These are phyloP conservation scores for Calliphora vicina DNA, from an alignment of 1,140 invertebrate species.

Conservation along the genomic window DNA sequence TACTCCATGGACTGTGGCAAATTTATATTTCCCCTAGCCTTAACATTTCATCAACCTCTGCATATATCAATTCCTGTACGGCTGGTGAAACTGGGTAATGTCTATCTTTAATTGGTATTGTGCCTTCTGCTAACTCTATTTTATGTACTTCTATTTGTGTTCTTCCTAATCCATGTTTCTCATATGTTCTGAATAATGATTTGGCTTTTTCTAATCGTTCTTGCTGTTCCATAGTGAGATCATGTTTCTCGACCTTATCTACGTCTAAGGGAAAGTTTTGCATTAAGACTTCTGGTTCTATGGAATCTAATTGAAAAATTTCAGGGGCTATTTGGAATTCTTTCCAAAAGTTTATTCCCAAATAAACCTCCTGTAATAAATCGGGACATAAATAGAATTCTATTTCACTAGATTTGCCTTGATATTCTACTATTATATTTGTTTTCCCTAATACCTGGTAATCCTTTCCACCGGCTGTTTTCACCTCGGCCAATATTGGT, in stretches of 20 bases:
- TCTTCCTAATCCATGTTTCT: not conserved
- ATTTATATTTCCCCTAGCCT: conserved; percentile 42
- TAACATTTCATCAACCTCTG: conserved; percentile 46
- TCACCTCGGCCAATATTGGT: not conserved
- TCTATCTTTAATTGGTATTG: conserved; percentile 30
- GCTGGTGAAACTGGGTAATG: conserved; percentile 40
- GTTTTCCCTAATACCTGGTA: not conserved
- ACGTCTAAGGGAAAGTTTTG: too few relatives aligned
- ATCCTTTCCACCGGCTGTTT: not conserved
- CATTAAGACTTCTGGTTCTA: too few relatives aligned
- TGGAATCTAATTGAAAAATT: not conserved
- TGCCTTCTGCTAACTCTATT: not conserved
- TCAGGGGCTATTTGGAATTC: not conserved
- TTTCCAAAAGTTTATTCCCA: not conserved
- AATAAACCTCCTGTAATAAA: not conserved
- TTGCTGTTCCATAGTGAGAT: too few relatives aligned
- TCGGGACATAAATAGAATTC: not conserved
- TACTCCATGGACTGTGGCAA: conserved; percentile 35
- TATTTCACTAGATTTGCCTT: not conserved
- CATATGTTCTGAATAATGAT: not conserved
- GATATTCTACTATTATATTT: not conserved
- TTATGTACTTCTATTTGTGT: not conserved
- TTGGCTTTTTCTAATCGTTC: not conserved
- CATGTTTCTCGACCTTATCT: too few relatives aligned
- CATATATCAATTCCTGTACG: conserved; percentile 43